These are phyloP conservation scores for Caenorhabditis parvicauda DNA, from an alignment of 2,888 invertebrate species.

Conservation along the genomic window DNA sequence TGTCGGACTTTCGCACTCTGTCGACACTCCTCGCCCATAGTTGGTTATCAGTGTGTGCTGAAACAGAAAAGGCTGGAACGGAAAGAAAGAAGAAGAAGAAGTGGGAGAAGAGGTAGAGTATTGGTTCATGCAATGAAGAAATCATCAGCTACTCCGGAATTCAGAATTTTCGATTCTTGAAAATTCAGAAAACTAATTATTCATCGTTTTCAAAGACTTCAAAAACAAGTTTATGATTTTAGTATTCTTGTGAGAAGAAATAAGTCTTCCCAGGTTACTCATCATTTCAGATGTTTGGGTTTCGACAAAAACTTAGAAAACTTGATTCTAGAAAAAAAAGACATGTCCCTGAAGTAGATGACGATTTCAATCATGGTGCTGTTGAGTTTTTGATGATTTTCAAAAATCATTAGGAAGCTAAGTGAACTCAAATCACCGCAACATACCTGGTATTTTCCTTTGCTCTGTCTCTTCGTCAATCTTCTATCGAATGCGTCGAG, in stretches of 20 bases:
- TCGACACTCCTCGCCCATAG: constrained; percentile 59
- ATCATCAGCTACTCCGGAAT: too few relatives aligned
- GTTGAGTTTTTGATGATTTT: constrained; percentile 1
- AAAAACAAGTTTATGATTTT: too few relatives aligned
- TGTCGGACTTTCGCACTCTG: constrained; percentile 54
- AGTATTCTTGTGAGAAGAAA: too few relatives aligned
- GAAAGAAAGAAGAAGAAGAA: constrained; percentile 11
- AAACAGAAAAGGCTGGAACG: background rate
- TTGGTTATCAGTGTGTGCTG: constrained; percentile 37
- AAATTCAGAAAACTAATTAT: too few relatives aligned
- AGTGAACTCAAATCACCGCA: too few relatives aligned
- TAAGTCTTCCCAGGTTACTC: too few relatives aligned
- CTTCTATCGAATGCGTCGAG: constrained; percentile 58
- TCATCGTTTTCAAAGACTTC: too few relatives aligned
- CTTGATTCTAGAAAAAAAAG: background rate
- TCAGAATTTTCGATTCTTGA: too few relatives aligned
- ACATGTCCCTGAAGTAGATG: background rate
- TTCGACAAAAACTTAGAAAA: background rate
- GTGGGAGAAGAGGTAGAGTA: constrained; percentile 1
- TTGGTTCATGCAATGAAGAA: too few relatives aligned
- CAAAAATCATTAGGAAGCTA: background rate
- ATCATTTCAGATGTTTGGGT: too few relatives aligned
- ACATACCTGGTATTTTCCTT: constrained; percentile 61
- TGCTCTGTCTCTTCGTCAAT: constrained; percentile 58
- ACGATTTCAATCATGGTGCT: background rate